These are phyloP conservation scores for Spisula solida DNA, from an alignment of 2,888 invertebrate species.

Conservation along the genomic window DNA sequence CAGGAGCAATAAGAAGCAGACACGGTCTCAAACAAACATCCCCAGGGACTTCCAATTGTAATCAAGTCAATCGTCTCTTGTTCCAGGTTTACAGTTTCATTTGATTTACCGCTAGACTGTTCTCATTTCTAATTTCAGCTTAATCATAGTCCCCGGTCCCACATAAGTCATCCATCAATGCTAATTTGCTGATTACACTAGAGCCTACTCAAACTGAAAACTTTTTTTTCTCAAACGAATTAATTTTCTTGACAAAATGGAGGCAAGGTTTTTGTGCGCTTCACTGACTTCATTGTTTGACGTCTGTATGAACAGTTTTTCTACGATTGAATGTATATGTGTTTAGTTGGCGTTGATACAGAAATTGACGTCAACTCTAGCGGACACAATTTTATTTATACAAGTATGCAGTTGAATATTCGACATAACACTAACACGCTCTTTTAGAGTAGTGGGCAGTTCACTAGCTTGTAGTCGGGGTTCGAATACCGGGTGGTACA, in stretches of 20 bases:
- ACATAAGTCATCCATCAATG: not conserved
- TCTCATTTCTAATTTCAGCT: not conserved
- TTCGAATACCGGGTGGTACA: no score
- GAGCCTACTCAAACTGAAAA: not conserved
- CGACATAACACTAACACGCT: no score
- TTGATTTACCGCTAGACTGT: no score
- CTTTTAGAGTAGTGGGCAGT: no score
- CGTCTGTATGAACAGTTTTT: not conserved
- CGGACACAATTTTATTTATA: no score
- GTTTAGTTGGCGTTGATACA: no score
- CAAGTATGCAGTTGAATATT: no score
- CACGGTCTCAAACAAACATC: not conserved
- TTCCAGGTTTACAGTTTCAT: not conserved
- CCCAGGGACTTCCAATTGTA: slow-evolving; percentile 7
- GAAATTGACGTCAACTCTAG: no score
- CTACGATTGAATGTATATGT: no score
- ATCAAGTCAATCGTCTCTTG: not conserved
- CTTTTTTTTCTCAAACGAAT: slow-evolving; percentile 5
- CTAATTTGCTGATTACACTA: slow-evolving; percentile 7
- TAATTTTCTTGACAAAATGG: not conserved
- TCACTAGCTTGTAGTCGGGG: no score
- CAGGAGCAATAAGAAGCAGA: not conserved
- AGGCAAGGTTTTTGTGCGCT: slow-evolving; percentile 1
- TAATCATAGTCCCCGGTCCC: not conserved
- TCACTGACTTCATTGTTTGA: not conserved